Conservation (phyloP, 2,888 invertebrate genomes). For the Torymus texanus region DNA sequence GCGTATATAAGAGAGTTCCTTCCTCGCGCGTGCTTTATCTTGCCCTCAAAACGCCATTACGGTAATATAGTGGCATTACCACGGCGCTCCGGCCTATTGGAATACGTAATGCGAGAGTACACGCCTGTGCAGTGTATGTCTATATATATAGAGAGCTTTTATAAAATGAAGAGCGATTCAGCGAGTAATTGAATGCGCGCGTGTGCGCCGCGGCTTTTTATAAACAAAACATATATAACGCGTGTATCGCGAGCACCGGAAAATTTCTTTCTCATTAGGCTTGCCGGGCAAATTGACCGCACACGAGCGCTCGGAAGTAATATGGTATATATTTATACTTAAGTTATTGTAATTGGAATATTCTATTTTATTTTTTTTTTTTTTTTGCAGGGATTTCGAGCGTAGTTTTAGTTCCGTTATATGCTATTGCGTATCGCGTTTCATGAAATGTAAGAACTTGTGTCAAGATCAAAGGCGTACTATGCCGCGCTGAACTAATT, state of each 20-base stretch:
- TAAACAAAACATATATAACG: not conserved
- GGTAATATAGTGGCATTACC: slow-evolving; percentile 64
- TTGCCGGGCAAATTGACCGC: too few relatives aligned
- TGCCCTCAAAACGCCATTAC: slow-evolving; percentile 61
- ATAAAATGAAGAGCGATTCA: slow-evolving; percentile 29
- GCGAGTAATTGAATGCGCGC: slow-evolving; percentile 29
- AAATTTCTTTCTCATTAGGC: too few relatives aligned
- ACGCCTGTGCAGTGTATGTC: not conserved
- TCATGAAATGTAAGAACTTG: too few relatives aligned
- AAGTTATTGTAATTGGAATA: too few relatives aligned
- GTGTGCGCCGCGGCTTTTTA: not conserved
- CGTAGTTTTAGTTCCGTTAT: too few relatives aligned
- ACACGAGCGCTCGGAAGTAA: too few relatives aligned
- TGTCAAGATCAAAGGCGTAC: too few relatives aligned
- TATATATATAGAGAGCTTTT: not conserved
- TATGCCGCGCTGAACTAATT: too few relatives aligned
- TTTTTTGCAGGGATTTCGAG: too few relatives aligned
- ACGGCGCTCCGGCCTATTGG: slow-evolving; percentile 47
- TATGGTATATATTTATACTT: too few relatives aligned
- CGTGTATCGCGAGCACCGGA: not conserved
- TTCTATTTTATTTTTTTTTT: too few relatives aligned
- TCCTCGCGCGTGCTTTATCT: slow-evolving; percentile 60
- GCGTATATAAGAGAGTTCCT: slow-evolving; percentile 42
- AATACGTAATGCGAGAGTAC: slow-evolving; percentile 26
- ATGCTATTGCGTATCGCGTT: too few relatives aligned